These are phyloP conservation scores for Lymantria dispar DNA, from an alignment of 2,888 invertebrate species.

Conservation along the genomic window DNA sequence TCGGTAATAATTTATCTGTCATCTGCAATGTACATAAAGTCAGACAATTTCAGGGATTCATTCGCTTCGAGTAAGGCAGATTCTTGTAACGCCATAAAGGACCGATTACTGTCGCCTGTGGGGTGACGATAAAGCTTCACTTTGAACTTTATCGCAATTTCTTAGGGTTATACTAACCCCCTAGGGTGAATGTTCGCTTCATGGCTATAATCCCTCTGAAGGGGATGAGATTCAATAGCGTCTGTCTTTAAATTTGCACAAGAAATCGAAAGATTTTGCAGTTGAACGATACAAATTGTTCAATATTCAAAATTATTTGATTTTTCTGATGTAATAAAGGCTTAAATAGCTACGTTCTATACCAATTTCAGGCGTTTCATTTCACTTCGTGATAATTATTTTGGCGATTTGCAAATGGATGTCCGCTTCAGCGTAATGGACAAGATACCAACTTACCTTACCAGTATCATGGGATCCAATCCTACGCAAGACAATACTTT, in stretches of 20 bases:
- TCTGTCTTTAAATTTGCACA: not conserved
- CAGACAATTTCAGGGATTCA: not conserved
- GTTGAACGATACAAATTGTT: too few relatives aligned
- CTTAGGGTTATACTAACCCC: conserved; percentile 41
- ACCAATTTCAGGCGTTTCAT: too few relatives aligned
- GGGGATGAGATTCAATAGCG: conserved; percentile 16
- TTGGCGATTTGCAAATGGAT: too few relatives aligned
- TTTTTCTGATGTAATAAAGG: too few relatives aligned
- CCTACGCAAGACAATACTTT: too few relatives aligned
- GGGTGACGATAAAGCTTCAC: conserved; percentile 24
- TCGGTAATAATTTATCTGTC: not conserved
- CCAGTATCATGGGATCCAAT: too few relatives aligned
- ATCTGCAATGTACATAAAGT: not conserved
- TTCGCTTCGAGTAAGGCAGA: conserved; percentile 3
- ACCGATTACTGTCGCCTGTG: conserved; percentile 24
- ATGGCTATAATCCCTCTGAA: conserved; percentile 9
- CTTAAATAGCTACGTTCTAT: too few relatives aligned
- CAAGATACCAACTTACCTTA: too few relatives aligned
- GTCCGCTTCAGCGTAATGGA: too few relatives aligned
- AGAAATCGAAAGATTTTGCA: not conserved
- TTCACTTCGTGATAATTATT: too few relatives aligned
- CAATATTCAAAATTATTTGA: too few relatives aligned
- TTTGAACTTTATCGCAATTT: conserved; percentile 20
- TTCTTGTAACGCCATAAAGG: conserved; percentile 13
- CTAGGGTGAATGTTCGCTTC: conserved; percentile 11